These are phyloP conservation scores for Aphidius ervi DNA, from an alignment of 1,140 invertebrate genomes.

Conservation along the genomic window DNA sequence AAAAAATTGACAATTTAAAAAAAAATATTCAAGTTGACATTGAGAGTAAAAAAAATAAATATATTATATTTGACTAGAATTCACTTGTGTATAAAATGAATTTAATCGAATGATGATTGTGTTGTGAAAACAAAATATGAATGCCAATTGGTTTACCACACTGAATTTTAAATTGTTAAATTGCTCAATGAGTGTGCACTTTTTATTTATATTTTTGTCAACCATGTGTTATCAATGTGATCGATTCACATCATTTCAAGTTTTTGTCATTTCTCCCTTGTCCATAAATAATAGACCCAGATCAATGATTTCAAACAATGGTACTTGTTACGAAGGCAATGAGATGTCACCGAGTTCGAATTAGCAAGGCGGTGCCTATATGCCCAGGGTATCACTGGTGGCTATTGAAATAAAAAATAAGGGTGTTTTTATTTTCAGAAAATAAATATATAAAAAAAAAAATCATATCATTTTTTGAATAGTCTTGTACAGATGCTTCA, in stretches of 20 bases:
- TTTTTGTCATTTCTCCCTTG: too few relatives aligned
- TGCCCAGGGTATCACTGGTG: constrained; percentile 22
- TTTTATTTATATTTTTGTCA: constrained; percentile 27
- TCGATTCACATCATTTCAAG: constrained; percentile 6
- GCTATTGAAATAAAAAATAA: not conserved
- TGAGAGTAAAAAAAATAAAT: too few relatives aligned
- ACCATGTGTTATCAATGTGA: constrained; percentile 16
- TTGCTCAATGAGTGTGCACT: constrained; percentile 35
- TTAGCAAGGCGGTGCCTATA: constrained; percentile 35
- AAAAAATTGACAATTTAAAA: too few relatives aligned
- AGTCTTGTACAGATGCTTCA: constrained; percentile 7
- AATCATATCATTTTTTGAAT: constrained; percentile 2
- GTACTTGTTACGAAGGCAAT: constrained; percentile 48
- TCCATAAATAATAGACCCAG: constrained; percentile 26
- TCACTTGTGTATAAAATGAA: not conserved
- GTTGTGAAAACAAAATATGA: constrained; percentile 42
- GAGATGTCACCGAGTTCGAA: constrained; percentile 48
- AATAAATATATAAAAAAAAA: not conserved
- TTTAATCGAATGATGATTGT: constrained; percentile 17
- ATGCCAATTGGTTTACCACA: constrained; percentile 12
- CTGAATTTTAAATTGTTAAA: constrained; percentile 25
- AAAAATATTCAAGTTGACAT: too few relatives aligned
- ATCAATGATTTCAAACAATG: constrained; percentile 41
- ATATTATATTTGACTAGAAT: not conserved
- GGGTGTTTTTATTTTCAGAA: not conserved